These are phyloP conservation scores for Mugil cephalus DNA, from an alignment of 2,113 vertebrate genomes.

Conservation along the genomic window DNA sequence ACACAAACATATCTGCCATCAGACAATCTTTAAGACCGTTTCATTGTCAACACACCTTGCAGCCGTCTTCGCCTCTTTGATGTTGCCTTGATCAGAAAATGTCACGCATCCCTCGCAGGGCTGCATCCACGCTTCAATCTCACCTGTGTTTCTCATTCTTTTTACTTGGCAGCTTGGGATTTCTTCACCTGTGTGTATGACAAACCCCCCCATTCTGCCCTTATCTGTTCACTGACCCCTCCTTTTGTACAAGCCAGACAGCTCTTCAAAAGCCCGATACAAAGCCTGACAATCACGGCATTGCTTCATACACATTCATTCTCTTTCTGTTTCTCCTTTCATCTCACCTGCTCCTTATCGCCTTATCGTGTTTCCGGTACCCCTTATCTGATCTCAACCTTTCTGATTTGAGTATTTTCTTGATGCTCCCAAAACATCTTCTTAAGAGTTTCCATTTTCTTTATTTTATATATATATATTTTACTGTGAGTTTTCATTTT, in stretches of 20 bases:
- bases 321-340: constrained; percentile 33
- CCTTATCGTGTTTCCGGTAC: constrained; percentile 15
- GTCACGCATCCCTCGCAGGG: constrained; percentile 11
- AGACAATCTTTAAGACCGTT: no score
- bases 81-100: not conserved
- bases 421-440: not conserved
- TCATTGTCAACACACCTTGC: not conserved
- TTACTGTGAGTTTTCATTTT: not conserved
- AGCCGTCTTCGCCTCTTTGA: constrained; percentile 22
- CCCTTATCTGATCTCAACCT: constrained; percentile 11
- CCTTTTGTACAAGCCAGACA: constrained; percentile 38
- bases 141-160: constrained; percentile 29
- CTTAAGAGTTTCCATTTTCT: not conserved
- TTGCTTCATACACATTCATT: constrained; percentile 37
- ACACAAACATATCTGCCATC: no score
- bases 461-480: no score
- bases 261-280: constrained; percentile 54
- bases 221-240: constrained; percentile 47
- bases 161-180: constrained; percentile 34
- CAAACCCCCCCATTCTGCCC: constrained; percentile 26
- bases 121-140: constrained; percentile 5
- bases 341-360: constrained; percentile 37
- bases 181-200: constrained; percentile 27
- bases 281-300: constrained; percentile 35
- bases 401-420: constrained; percentile 11